A percentile compares a stretch with the other conserved stretches of the same genome.
Evolutionary conservation across 2,113 vertebrate species (phyloP).

Genomic region (Chamaetylas fuelleborni): DNA sequence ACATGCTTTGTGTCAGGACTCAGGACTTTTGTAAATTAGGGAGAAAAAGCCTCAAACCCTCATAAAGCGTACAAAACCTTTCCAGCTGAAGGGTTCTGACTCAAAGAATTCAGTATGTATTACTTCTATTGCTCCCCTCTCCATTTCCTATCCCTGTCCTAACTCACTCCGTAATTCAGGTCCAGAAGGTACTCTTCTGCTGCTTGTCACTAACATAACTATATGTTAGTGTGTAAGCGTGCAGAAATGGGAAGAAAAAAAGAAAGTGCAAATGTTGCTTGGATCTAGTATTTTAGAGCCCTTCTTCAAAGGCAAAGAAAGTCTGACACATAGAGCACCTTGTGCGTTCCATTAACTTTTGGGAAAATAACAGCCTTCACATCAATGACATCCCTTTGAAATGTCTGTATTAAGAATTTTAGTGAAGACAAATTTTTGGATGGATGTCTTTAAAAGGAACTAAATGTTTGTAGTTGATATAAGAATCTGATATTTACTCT

Average conservation of each 20-base stretch:
- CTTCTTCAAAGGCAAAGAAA: not conserved
- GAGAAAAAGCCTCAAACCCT: not conserved
- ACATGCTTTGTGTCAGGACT: not conserved
- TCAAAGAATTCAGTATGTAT: not conserved
- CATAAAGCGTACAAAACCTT: not conserved
- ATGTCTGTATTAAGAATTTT: not conserved
- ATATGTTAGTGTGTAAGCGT: not conserved
- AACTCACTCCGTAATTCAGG: not conserved
- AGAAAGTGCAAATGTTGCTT: not conserved
- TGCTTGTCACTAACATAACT: not conserved
- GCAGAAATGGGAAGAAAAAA: not conserved
- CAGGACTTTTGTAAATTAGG: not conserved
- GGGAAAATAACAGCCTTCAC: not conserved
- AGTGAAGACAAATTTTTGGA: not conserved
- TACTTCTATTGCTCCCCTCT: not conserved
- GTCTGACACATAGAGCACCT: not conserved
- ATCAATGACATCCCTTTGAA: not conserved
- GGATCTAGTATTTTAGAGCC: not conserved
- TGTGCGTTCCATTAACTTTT: not conserved
- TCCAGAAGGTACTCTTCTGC: not conserved
- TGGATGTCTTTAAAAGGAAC: not conserved
- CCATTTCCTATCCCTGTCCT: fast-evolving
- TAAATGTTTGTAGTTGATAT: not conserved
- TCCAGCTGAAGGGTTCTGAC: not conserved
- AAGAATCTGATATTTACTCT: not conserved